Conservation (phyloP, 1,140 invertebrate species). For the Spodoptera frugiperda region DNA sequence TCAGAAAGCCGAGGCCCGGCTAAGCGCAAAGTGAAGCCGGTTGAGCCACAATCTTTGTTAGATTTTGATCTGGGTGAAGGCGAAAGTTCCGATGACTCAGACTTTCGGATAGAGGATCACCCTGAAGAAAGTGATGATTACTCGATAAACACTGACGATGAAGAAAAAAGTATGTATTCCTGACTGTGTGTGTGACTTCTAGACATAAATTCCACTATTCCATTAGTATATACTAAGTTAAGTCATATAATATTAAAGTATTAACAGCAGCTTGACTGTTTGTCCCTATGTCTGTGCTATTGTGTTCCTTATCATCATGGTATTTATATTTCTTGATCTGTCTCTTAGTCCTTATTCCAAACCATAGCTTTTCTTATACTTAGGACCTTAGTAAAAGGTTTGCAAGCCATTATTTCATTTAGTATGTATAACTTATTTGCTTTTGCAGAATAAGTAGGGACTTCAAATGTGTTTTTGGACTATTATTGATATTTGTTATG, state of each 20-base stretch:
- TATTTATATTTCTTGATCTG: no score
- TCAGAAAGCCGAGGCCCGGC: slow-evolving; percentile 93
- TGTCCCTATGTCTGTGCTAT: background rate
- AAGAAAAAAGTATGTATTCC: slow-evolving; percentile 78
- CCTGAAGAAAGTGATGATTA: slow-evolving; percentile 91
- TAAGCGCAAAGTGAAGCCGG: slow-evolving; percentile 94
- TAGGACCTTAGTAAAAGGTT: no score
- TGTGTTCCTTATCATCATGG: background rate
- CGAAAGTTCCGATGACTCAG: slow-evolving; percentile 98
- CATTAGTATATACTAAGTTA: background rate
- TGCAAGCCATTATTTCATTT: no score
- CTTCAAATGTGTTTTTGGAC: no score
- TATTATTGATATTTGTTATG: no score
- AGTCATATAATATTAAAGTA: no score
- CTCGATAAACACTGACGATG: slow-evolving; percentile 87
- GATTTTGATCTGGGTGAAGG: slow-evolving; percentile 96
- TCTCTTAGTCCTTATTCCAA: no score
- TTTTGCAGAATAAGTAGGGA: no score
- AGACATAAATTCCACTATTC: background rate
- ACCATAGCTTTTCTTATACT: no score
- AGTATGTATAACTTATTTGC: no score
- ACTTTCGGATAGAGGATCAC: slow-evolving; percentile 97
- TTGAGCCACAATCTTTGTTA: slow-evolving; percentile 91
- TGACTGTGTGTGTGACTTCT: background rate
- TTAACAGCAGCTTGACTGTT: background rate